Conservation (phyloP, 2,888 invertebrate genomes). For the Anticlea derivata region DNA sequence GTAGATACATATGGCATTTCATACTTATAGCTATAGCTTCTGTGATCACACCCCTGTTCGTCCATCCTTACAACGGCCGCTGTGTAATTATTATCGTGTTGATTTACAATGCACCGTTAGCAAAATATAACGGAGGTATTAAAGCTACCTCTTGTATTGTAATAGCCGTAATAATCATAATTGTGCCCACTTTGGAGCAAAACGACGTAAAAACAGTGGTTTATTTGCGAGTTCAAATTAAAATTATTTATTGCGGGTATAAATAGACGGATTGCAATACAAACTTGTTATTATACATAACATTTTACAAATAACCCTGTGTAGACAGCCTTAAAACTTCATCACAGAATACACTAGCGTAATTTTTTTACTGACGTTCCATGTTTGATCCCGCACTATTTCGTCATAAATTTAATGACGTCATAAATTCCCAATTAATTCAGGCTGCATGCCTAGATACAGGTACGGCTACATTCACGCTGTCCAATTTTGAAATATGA, state of each 20-base stretch:
- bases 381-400: slow-evolving; percentile 63
- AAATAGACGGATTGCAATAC: no score
- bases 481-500: no score
- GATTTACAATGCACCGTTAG: slow-evolving; percentile 75
- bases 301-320: no score
- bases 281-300: no score
- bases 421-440: slow-evolving; percentile 77
- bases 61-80: slow-evolving; percentile 64
- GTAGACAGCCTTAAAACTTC: no score
- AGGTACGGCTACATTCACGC: no score
- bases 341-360: no score
- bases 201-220: slow-evolving; percentile 22
- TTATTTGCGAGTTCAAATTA: slow-evolving; percentile 28
- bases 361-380: slow-evolving; percentile 46
- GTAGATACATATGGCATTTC: no score
- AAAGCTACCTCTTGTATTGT: slow-evolving; percentile 34
- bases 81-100: slow-evolving; percentile 76
- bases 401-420: slow-evolving; percentile 77
- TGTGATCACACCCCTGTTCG: slow-evolving; percentile 60
- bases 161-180: slow-evolving; percentile 40
- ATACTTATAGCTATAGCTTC: slow-evolving; percentile 31
- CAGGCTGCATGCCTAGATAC: slow-evolving; percentile 48
- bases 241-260: slow-evolving; percentile 5
- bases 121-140: slow-evolving; percentile 73
- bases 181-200: slow-evolving; percentile 27